A percentile compares a stretch with the other conserved stretches of the same genome.
phyloP scores from a whole-genome alignment of 2,113 vertebrate genomes.

The Mormyrus iriodes region DNA sequence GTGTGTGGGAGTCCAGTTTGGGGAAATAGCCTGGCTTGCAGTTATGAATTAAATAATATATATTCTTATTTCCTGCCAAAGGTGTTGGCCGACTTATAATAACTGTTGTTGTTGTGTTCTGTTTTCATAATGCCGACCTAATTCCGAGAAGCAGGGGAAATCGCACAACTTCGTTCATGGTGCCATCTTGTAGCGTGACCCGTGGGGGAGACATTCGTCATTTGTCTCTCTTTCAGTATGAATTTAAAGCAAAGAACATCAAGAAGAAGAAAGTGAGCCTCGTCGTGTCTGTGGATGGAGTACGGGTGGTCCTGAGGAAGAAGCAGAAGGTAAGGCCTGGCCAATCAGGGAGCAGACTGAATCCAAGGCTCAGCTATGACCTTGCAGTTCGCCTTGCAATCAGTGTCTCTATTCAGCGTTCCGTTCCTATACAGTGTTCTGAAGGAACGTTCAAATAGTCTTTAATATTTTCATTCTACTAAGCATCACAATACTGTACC shows the following conservation, averaged over 20 bases:
- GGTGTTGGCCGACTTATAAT: slow-evolving; percentile 26
- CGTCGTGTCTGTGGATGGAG: slow-evolving; percentile 74
- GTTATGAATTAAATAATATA: not conserved
- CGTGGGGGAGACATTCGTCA: not conserved
- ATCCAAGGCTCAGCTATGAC: too few relatives aligned
- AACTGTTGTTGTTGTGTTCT: slow-evolving; percentile 16
- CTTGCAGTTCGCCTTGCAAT: not conserved
- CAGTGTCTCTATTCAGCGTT: not conserved
- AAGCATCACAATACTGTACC: not conserved
- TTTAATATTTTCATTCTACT: not conserved
- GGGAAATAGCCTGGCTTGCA: not conserved
- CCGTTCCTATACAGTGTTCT: not conserved
- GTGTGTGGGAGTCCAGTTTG: not conserved
- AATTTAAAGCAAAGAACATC: slow-evolving; percentile 85
- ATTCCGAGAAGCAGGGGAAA: too few relatives aligned
- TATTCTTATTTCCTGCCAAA: slow-evolving; percentile 14
- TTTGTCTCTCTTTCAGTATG: slow-evolving; percentile 61
- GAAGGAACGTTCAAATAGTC: not conserved
- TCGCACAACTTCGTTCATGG: not conserved
- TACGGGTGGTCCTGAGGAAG: slow-evolving; percentile 72
- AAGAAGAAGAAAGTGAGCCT: slow-evolving; percentile 87
- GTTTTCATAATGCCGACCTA: not conserved
- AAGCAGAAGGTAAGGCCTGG: slow-evolving; percentile 68
- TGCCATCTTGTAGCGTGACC: not conserved
- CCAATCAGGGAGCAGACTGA: not conserved